Conservation (phyloP, 2,113 vertebrate genomes). For the Lepidiolamprologus cunningtoni region DNA sequence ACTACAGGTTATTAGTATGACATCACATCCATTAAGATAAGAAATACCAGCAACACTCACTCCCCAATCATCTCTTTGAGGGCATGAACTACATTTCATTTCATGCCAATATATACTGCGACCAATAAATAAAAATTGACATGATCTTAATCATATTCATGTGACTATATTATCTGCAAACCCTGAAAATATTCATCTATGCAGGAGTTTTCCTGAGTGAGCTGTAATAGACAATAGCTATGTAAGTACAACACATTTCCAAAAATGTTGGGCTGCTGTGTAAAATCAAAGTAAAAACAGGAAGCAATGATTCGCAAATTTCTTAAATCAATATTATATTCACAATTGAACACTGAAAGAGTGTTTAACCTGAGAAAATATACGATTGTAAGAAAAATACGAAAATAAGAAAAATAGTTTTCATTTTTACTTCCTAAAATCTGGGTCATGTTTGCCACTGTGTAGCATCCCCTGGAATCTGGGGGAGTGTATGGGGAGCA, state of each 20-base stretch:
- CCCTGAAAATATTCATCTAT: not conserved
- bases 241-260: not conserved
- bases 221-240: not conserved
- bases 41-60: not conserved
- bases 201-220: not conserved
- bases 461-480: not conserved
- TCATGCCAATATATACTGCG: not conserved
- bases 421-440: not conserved
- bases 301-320: not conserved
- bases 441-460: not conserved
- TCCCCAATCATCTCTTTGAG: not conserved
- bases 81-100: not conserved
- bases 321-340: not conserved
- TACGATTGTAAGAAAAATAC: rapidly evolving
- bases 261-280: not conserved
- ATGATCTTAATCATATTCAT: not conserved
- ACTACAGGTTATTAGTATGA: not conserved
- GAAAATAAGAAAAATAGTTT: not conserved
- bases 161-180: not conserved
- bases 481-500: not conserved
- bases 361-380: not conserved
- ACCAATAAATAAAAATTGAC: not conserved
- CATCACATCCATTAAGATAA: not conserved
- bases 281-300: not conserved
- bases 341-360: not conserved